Percentiles rank a stretch among this genome's conserved stretches.
phyloP scores from a whole-genome alignment of 2,113 vertebrate genomes.

The Mirounga angustirostris region DNA sequence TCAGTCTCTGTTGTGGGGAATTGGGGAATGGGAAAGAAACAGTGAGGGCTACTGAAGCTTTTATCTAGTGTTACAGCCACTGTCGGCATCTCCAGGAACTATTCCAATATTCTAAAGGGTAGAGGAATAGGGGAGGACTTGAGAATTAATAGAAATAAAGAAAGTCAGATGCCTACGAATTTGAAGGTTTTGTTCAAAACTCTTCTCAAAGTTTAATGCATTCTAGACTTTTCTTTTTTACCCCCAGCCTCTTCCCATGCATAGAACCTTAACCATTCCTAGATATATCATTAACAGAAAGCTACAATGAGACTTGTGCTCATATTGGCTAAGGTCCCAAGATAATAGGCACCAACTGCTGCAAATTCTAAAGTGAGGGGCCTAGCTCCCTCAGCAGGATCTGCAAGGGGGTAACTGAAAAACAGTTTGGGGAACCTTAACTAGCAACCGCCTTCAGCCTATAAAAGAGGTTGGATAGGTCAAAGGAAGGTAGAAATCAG shows the following conservation, averaged over 20 bases:
- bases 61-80: neutral
- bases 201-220: neutral
- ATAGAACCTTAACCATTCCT: neutral
- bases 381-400: neutral
- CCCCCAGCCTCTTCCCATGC: neutral
- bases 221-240: slow-evolving; percentile 22
- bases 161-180: neutral
- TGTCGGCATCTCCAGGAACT: neutral
- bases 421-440: neutral
- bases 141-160: neutral
- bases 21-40: neutral
- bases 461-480: neutral
- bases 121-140: neutral
- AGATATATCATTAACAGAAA: neutral
- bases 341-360: neutral
- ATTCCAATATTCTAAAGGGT: neutral
- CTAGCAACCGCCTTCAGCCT: neutral
- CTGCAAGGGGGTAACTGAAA: neutral
- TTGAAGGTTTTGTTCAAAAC: slow-evolving; percentile 49
- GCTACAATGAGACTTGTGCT: neutral
- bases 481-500: neutral
- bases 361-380: neutral
- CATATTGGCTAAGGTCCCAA: neutral
- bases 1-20: neutral
- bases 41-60: neutral